phyloP scores from a whole-genome alignment of 2,113 vertebrate species.

The Empidonax alnorum region DNA sequence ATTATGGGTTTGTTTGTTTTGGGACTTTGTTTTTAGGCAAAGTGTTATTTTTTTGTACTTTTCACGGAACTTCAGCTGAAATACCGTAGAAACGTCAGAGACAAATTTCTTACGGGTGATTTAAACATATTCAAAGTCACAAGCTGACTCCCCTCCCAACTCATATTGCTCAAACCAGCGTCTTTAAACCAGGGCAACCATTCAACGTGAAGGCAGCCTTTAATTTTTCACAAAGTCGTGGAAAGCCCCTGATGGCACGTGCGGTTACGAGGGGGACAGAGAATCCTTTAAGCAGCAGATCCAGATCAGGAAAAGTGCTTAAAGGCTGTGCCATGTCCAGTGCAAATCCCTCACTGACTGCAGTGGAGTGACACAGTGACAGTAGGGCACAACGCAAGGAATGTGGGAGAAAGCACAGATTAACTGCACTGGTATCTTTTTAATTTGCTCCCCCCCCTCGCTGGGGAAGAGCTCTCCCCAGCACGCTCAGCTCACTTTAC shows the following conservation, averaged over 20 bases:
- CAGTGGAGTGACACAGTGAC: not conserved
- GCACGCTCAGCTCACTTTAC: not conserved
- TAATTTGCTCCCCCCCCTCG: not conserved
- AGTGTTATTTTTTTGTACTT: constrained; percentile 60
- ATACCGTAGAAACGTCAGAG: not conserved
- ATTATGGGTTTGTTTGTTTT: constrained; percentile 51
- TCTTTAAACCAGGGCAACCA: not conserved
- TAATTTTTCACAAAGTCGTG: not conserved
- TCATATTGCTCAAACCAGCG: not conserved
- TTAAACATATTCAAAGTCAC: constrained; percentile 16
- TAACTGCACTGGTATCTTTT: not conserved
- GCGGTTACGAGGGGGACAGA: not conserved
- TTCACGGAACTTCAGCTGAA: constrained; percentile 35
- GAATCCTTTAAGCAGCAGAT: not conserved
- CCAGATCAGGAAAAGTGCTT: not conserved
- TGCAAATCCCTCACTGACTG: not conserved
- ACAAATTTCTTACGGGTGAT: not conserved
- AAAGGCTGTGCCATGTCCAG: not conserved
- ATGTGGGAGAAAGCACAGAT: not conserved
- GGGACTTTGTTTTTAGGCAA: constrained; percentile 36
- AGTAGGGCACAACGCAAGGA: not conserved
- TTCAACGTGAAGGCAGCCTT: not conserved
- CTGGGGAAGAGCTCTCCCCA: not conserved
- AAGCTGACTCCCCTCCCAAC: not conserved
- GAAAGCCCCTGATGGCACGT: not conserved